A percentile compares a stretch with the other conserved stretches of the same genome.
phyloP scores from a whole-genome alignment of 2,888 invertebrate species.

The Criorhina ranunculi region DNA sequence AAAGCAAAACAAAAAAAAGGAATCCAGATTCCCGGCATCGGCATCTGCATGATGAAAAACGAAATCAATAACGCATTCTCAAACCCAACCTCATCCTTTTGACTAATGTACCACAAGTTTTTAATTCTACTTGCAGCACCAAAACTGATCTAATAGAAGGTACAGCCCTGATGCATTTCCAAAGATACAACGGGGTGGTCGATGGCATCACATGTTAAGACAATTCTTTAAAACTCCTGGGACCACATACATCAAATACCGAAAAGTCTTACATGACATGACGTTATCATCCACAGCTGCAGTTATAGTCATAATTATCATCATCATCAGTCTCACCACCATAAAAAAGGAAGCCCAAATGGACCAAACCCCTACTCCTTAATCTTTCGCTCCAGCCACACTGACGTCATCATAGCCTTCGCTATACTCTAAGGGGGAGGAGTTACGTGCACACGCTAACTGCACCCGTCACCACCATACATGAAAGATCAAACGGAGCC shows the following conservation, averaged over 20 bases:
- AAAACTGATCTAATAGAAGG: background rate
- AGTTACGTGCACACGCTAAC: no score
- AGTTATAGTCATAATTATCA: background rate
- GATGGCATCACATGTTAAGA: slow-evolving; percentile 37
- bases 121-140: slow-evolving; percentile 43
- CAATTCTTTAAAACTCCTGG: slow-evolving; percentile 15
- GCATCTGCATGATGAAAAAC: slow-evolving; percentile 14
- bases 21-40: no score
- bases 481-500: no score
- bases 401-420: slow-evolving; percentile 15
- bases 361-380: background rate
- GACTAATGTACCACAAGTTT: slow-evolving; percentile 26
- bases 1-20: slow-evolving; percentile 25
- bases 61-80: slow-evolving; percentile 17
- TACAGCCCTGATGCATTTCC: slow-evolving; percentile 34
- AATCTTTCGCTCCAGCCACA: slow-evolving; percentile 4
- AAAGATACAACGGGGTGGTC: slow-evolving; percentile 1
- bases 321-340: background rate
- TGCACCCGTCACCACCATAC: no score
- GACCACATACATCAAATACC: slow-evolving; percentile 26
- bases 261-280: no score
- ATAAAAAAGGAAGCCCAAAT: background rate
- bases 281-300: no score
- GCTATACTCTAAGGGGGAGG: slow-evolving; percentile 24
- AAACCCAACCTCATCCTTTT: slow-evolving; percentile 42